Evolutionary conservation across 1,140 invertebrate genomes (phyloP).

Genomic region (Bombus breviceps): DNA sequence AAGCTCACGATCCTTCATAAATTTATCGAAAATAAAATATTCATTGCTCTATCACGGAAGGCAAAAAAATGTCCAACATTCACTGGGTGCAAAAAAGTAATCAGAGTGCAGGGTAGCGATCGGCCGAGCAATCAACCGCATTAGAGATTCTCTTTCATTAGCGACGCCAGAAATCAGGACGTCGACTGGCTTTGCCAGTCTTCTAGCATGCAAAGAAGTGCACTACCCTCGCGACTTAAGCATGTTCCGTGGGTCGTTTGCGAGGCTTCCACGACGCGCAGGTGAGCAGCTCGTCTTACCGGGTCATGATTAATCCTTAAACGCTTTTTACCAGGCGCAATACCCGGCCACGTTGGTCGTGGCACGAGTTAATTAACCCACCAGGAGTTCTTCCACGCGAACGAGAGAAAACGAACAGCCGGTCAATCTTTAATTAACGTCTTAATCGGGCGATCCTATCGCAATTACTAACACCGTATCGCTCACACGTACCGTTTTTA

Average conservation of each 20-base stretch:
- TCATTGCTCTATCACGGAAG: not conserved
- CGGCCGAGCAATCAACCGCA: not conserved
- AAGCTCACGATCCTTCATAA: not conserved
- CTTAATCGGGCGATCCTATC: constrained; percentile 61
- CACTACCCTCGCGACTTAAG: constrained; percentile 47
- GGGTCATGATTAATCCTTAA: constrained; percentile 55
- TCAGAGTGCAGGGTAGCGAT: not conserved
- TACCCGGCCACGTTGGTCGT: constrained; percentile 29
- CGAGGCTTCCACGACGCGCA: constrained; percentile 20
- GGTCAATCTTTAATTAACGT: constrained; percentile 63
- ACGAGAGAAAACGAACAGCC: constrained; percentile 10
- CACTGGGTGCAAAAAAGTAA: not conserved
- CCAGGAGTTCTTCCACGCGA: constrained; percentile 13
- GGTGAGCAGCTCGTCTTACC: constrained; percentile 26
- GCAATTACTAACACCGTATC: constrained; percentile 49
- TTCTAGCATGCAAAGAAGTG: constrained; percentile 57
- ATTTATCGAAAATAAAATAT: not conserved
- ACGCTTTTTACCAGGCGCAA: constrained; percentile 36
- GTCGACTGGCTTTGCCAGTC: constrained; percentile 32
- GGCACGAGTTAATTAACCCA: constrained; percentile 59
- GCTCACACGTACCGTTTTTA: not conserved
- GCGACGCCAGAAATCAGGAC: constrained; percentile 24
- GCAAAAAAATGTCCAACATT: not conserved
- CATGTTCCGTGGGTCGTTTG: constrained; percentile 35
- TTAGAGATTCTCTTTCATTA: constrained; percentile 24